Evolutionary conservation across 2,888 invertebrate genomes (phyloP), one percentile per base, ranked within the genome.

Genomic region (Eustalomyia histrio): DNA sequence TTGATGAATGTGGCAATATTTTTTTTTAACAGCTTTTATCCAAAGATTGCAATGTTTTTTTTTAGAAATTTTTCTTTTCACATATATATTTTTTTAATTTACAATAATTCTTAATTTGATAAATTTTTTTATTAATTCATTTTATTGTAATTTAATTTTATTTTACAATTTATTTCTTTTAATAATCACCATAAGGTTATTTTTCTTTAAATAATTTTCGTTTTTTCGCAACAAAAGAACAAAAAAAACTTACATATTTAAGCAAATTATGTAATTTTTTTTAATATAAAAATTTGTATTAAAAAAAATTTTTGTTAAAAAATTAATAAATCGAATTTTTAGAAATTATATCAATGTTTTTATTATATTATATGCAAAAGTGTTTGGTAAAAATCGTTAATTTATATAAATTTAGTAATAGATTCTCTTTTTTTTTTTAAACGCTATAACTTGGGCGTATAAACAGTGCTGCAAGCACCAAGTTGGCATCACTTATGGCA

Each of bases 11-110:
- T 83, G 83, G 83, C 81, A 83, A 83, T 83, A 83, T 80, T 47
- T 76, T n/a, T 63, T 67, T 71, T 67, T 57, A 75, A 80, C 83
- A 84, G 84, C 84, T 83, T 81, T 81, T 83, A 83, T 83, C 84
- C 84, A 84, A 84, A 83, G 84, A 83, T 82, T 76, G 80, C 78
- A 82, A 82, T 78, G 55, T 80, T 79, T 79, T 60, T 74, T 67
- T 29, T 29, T 29, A 6, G 1, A 29, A 33, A 43, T 9, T 68
- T 21, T 63, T 57, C 55, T 18, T 69, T 57, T 67, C 71, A 18
- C 50, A 64, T 29, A 63, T 55, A 64, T 29, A 63, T 39, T 35
- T 35, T 78, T 71, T 69, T 47, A 39, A 10, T 35, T 52, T 24
- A 67, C 16, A 58, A 33, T 69, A 33, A 58, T 29, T 53, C 33